These are phyloP conservation scores for Mya arenaria DNA, from an alignment of 1,140 invertebrate species.

Conservation along the genomic window DNA sequence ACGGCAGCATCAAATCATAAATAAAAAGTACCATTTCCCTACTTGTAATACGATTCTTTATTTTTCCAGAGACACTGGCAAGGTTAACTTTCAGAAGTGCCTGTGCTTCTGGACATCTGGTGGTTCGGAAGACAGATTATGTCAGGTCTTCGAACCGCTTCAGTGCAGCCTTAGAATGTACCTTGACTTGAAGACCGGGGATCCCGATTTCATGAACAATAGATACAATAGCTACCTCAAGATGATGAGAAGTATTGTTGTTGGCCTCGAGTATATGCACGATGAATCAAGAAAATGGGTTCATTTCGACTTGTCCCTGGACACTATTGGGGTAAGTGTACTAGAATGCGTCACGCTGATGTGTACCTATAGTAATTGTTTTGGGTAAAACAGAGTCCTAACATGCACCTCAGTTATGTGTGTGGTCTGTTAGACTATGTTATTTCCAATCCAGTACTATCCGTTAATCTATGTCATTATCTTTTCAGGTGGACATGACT, in stretches of 20 bases:
- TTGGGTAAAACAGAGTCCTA: no score
- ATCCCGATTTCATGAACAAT: not conserved
- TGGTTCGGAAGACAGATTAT: not conserved
- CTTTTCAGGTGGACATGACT: constrained; percentile 49
- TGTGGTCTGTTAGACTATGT: not conserved
- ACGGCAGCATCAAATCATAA: no score
- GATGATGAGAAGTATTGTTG: constrained; percentile 34
- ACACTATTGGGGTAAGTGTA: constrained; percentile 58
- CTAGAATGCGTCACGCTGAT: not conserved
- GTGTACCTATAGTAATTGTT: no score
- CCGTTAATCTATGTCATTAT: not conserved
- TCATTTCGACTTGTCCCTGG: constrained; percentile 58
- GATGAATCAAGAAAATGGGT: constrained; percentile 45
- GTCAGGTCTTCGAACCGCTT: constrained; percentile 38
- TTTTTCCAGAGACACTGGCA: constrained; percentile 3
- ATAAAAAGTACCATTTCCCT: no score
- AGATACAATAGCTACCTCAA: constrained; percentile 15
- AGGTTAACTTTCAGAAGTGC: constrained; percentile 7
- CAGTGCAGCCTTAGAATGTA: constrained; percentile 15
- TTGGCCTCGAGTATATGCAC: constrained; percentile 55
- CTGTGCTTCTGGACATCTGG: constrained; percentile 30
- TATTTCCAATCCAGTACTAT: not conserved
- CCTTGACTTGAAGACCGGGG: not conserved
- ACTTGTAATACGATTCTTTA: not conserved
- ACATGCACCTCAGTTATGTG: not conserved